phyloP scores from a whole-genome alignment of 2,888 invertebrate species.

The Autographa gamma region DNA sequence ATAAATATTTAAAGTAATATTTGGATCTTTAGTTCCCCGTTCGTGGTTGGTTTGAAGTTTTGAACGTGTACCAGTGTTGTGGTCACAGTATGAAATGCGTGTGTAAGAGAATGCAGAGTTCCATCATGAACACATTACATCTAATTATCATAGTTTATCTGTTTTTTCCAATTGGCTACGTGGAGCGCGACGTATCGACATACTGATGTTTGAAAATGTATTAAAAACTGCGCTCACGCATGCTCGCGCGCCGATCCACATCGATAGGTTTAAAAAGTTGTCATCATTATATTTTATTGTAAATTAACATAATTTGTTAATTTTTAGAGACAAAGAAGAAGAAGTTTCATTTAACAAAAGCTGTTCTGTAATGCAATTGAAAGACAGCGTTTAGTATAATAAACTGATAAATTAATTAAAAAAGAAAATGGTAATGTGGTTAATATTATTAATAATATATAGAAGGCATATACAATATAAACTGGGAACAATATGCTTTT shows the following conservation, averaged over 20 bases:
- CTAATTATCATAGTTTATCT: conserved; percentile 87
- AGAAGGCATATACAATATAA: too few species aligned
- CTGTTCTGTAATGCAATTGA: too few species aligned
- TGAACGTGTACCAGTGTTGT: conserved; percentile 69
- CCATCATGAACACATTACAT: conserved; percentile 79
- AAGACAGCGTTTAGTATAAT: too few species aligned
- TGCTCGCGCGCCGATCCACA: conserved; percentile 77
- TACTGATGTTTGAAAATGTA: conserved; percentile 78
- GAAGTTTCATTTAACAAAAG: too few species aligned
- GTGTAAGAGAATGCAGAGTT: conserved; percentile 68
- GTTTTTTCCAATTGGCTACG: conserved; percentile 86
- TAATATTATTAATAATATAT: too few species aligned
- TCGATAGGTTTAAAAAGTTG: conserved; percentile 84
- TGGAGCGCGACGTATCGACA: conserved; percentile 84
- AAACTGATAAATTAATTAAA: too few species aligned
- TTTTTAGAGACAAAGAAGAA: too few species aligned
- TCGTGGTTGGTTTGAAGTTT: conserved; percentile 33
- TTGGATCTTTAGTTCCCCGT: conserved; percentile 78
- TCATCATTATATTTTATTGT: conserved; percentile 58
- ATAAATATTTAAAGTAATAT: conserved; percentile 80
- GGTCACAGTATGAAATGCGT: conserved; percentile 75
- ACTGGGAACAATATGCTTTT: background rate
- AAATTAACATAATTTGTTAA: background rate
- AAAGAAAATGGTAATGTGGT: too few species aligned
- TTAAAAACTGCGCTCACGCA: conserved; percentile 79